Evolutionary conservation across 2,113 vertebrate species (phyloP).

Genomic region (Nematolebias whitei): DNA sequence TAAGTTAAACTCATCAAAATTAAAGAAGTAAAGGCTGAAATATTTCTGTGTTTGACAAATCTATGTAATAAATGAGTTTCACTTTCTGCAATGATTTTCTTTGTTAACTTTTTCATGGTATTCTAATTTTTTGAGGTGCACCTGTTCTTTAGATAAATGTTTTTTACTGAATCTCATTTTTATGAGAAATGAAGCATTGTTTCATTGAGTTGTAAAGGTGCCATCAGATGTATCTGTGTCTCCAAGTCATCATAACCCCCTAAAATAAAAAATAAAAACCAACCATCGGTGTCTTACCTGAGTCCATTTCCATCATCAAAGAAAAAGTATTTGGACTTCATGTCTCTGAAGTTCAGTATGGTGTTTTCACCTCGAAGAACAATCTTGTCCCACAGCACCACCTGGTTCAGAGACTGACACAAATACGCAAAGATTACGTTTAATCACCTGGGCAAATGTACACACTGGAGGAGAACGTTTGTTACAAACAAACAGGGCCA

Average conservation of each 20-base stretch:
- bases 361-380: slow-evolving; percentile 92
- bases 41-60: too few relatives aligned
- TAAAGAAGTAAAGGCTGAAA: too few relatives aligned
- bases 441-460: background rate
- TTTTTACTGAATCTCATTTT: too few relatives aligned
- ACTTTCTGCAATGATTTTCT: too few relatives aligned
- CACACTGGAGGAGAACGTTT: background rate
- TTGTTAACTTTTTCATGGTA: too few relatives aligned
- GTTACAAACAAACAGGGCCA: background rate
- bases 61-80: too few relatives aligned
- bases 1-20: too few relatives aligned
- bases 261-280: background rate
- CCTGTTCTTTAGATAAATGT: too few relatives aligned
- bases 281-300: slow-evolving; percentile 81
- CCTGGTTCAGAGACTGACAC: slow-evolving; percentile 91
- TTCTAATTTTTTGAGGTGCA: too few relatives aligned
- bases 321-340: slow-evolving; percentile 98
- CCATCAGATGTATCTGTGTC: too few relatives aligned
- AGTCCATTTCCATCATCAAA: slow-evolving; percentile 98
- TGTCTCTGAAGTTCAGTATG: slow-evolving; percentile 89
- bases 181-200: too few relatives aligned
- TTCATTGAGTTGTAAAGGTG: too few relatives aligned
- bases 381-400: slow-evolving; percentile 98
- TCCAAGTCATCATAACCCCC: background rate
- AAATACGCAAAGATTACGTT: slow-evolving; percentile 16